A percentile compares a stretch with the other conserved stretches of the same genome.
Conservation (phyloP, 2,113 vertebrate genomes). For the Triplophysa rosa region DNA sequence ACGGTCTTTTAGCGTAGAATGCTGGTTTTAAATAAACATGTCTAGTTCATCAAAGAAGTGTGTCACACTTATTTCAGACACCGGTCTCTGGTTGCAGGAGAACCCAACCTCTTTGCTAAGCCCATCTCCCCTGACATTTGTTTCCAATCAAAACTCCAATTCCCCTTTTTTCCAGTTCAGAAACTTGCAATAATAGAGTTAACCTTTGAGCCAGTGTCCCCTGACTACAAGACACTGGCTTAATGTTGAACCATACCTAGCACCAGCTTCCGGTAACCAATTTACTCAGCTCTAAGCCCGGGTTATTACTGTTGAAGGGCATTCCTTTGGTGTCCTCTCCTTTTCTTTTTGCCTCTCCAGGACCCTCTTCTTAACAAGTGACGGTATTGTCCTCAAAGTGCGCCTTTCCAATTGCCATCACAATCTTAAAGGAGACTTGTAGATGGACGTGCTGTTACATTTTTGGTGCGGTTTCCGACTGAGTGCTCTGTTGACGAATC, state of each 20-base stretch:
- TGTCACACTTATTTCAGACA: conserved; percentile 11
- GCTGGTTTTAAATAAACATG: conserved; percentile 3
- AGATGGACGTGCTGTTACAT: conserved; percentile 31
- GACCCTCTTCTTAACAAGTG: conserved; percentile 36
- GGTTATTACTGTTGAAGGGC: conserved; percentile 49
- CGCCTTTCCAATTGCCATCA: conserved; percentile 8
- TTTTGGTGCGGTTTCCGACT: conserved; percentile 29
- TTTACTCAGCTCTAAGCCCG: conserved; percentile 49
- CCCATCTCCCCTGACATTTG: conserved; percentile 75
- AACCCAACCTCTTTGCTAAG: conserved; percentile 48
- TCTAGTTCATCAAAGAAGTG: background rate
- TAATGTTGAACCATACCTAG: conserved; percentile 42
- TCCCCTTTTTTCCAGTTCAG: conserved; percentile 67
- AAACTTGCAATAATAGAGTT: conserved; percentile 72
- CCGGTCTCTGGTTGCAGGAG: conserved; percentile 37
- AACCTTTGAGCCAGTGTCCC: conserved; percentile 62
- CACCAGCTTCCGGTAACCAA: conserved; percentile 47
- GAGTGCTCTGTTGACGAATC: background rate
- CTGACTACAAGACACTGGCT: conserved; percentile 11
- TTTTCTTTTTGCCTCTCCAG: conserved; percentile 45
- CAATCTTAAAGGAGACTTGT: background rate
- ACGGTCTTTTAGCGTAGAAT: conserved; percentile 10
- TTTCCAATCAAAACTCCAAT: conserved; percentile 74
- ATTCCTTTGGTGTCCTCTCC: conserved; percentile 27
- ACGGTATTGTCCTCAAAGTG: conserved; percentile 49